Evolutionary conservation across 2,888 invertebrate species (phyloP), one percentile per base, ranked within the genome.

Genomic region (Tillus elongatus): DNA sequence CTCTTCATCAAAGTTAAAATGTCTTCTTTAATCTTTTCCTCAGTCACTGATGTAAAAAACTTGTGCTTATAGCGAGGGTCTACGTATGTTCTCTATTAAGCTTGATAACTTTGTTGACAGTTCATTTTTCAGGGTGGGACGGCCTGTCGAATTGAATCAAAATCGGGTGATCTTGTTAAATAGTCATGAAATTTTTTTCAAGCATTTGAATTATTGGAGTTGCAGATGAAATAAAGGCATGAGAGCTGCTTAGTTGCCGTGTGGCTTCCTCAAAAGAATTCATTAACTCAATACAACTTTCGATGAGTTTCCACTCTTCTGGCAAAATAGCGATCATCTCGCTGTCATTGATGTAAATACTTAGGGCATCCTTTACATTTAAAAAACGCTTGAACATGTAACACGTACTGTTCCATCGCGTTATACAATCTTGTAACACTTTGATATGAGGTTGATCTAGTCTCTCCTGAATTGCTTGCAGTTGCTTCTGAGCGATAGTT

Each of bases 21-120:
- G n/a, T n/a, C n/a, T n/a, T n/a, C n/a, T n/a, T n/a, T n/a, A n/a
- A n/a, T n/a, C n/a, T n/a, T n/a, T n/a, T n/a, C n/a, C n/a, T n/a
- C n/a, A n/a, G n/a, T n/a, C n/a, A n/a, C n/a, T n/a, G n/a, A n/a
- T n/a, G n/a, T n/a, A n/a, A n/a, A n/a, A n/a, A n/a, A n/a, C n/a
- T n/a, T n/a, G n/a, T n/a, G n/a, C n/a, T 51, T 52, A 45, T 51
- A 53, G 43, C 52, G 47, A 45, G 49, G 49, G 41, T 52, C 53
- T 46, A n/a, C n/a, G n/a, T n/a, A n/a, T n/a, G n/a, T n/a, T n/a
- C 47, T n/a, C n/a, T n/a, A n/a, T n/a, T n/a, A n/a, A n/a, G n/a
- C n/a, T n/a, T n/a, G n/a, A n/a, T n/a, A n/a, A 44, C 33, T 41
- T 45, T 37, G 39, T 31, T 41, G 45, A 45, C 45, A 50, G 36